A percentile compares a stretch with the other conserved stretches of the same genome.
phyloP scores from a whole-genome alignment of 2,888 invertebrate genomes.

The Pseudococcus longispinus region DNA sequence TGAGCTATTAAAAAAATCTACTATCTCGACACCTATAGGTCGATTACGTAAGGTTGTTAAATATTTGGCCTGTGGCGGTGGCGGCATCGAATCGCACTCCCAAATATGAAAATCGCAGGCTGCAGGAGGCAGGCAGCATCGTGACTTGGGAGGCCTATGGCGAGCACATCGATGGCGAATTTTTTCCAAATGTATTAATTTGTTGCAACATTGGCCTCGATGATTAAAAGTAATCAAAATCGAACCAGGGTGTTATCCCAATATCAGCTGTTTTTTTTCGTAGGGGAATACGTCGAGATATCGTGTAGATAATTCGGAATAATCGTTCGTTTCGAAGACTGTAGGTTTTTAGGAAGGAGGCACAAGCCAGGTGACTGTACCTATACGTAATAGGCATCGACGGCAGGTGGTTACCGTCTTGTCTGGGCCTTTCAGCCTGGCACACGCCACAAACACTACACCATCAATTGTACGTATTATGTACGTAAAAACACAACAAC shows the following conservation, averaged over 20 bases:
- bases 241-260: conserved; percentile 13
- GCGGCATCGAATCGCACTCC: conserved; percentile 24
- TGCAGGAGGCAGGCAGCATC: neutral
- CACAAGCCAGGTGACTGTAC: conserved; percentile 45
- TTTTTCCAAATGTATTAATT: neutral
- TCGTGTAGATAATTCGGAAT: conserved; percentile 16
- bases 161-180: neutral
- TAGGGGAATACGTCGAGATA: neutral
- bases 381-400: conserved; percentile 51
- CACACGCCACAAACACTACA: conserved; percentile 47
- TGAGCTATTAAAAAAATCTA: conserved; percentile 10
- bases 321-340: conserved; percentile 10
- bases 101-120: conserved; percentile 14
- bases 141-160: neutral
- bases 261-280: conserved; percentile 24
- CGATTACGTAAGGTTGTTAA: neutral
- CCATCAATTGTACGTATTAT: conserved; percentile 7
- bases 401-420: conserved; percentile 56
- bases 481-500: conserved; percentile 14
- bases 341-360: neutral
- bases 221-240: conserved; percentile 11
- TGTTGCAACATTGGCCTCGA: neutral
- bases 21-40: neutral
- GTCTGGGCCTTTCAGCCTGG: conserved; percentile 44
- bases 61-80: neutral